Percentiles rank a stretch among this genome's conserved stretches.
phyloP scores from a whole-genome alignment of 2,888 invertebrate genomes.

The Zygothrica quintamaculata region DNA sequence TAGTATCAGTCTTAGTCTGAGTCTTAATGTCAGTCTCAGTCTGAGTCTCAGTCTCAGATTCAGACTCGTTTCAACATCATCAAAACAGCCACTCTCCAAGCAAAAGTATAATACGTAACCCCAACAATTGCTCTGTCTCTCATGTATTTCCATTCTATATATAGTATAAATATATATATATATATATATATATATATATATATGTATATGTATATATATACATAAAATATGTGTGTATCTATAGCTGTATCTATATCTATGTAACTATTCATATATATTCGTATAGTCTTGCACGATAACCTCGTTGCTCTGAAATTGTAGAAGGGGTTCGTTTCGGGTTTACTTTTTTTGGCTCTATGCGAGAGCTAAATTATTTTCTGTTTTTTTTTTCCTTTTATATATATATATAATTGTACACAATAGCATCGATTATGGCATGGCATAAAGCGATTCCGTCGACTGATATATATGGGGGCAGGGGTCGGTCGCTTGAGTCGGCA shows the following conservation, averaged over 20 bases:
- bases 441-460: slow-evolving; percentile 17
- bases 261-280: slow-evolving; percentile 51
- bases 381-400: no score
- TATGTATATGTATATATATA: slow-evolving; percentile 43
- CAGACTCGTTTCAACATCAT: slow-evolving; percentile 56
- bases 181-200: slow-evolving; percentile 39
- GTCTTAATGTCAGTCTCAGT: slow-evolving; percentile 4
- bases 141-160: slow-evolving; percentile 42
- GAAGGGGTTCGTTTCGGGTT: slow-evolving; percentile 45
- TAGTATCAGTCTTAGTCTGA: slow-evolving; percentile 17
- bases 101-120: no score
- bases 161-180: slow-evolving; percentile 29
- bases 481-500: slow-evolving; percentile 41
- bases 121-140: slow-evolving; percentile 5
- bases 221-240: slow-evolving; percentile 28
- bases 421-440: slow-evolving; percentile 67
- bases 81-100: slow-evolving; percentile 37
- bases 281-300: slow-evolving; percentile 62
- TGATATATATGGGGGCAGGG: slow-evolving; percentile 49
- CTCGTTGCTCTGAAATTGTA: slow-evolving; percentile 31
- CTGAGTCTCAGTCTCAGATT: slow-evolving; percentile 19
- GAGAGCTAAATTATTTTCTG: slow-evolving; percentile 59
- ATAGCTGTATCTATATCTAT: slow-evolving; percentile 41
- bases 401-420: slow-evolving; percentile 74
- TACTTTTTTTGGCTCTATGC: slow-evolving; percentile 64